Conservation (phyloP, 2,113 vertebrate genomes). For the Morphnarchus princeps region DNA sequence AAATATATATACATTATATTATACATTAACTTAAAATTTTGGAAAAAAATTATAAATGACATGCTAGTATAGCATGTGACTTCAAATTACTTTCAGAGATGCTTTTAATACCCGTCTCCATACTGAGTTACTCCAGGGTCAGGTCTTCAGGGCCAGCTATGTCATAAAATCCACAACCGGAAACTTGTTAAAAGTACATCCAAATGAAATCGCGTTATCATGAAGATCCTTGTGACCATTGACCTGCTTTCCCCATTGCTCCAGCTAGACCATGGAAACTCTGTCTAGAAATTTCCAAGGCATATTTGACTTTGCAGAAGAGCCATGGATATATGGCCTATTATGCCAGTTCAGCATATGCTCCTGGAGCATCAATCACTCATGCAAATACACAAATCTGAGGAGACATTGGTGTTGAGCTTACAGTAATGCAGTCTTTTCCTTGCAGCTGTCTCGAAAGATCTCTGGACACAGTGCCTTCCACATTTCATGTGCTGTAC, state of each 20-base stretch:
- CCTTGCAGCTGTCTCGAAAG: constrained; percentile 24
- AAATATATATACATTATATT: neutral
- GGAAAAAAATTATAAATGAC: neutral
- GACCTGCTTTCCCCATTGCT: neutral
- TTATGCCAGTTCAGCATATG: neutral
- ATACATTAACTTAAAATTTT: neutral
- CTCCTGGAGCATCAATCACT: neutral
- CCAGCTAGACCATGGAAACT: neutral
- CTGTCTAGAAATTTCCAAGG: neutral
- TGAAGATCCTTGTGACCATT: neutral
- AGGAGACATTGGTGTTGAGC: neutral
- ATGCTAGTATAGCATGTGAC: neutral
- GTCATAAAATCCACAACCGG: neutral
- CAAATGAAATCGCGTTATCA: rapidly evolving
- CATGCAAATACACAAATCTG: neutral
- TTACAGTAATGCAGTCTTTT: constrained; percentile 4
- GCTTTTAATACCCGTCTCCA: neutral
- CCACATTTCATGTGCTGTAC: neutral
- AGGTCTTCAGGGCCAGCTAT: neutral
- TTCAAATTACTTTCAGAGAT: neutral
- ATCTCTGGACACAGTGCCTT: neutral
- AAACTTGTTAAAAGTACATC: neutral
- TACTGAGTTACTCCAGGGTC: neutral
- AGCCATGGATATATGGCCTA: neutral
- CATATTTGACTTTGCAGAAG: neutral